Percentiles rank a stretch among this genome's conserved stretches.
These are phyloP conservation scores for Leptatherina wallacei DNA, from an alignment of 2,797 vertebrate species.

Conservation along the genomic window DNA sequence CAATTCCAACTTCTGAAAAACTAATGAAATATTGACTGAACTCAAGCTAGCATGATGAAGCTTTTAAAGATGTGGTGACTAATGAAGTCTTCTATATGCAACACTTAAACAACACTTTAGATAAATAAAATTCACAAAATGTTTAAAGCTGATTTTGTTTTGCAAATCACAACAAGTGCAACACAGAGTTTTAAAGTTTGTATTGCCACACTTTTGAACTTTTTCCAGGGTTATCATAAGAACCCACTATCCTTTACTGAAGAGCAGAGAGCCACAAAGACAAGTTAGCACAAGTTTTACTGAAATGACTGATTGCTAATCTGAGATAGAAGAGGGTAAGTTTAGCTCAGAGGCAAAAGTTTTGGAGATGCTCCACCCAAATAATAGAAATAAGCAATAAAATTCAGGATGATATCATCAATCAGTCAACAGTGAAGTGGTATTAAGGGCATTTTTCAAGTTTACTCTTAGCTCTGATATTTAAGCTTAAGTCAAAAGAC, in stretches of 20 bases:
- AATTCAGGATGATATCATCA: not conserved
- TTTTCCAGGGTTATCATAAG: not conserved
- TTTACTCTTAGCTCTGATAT: not conserved
- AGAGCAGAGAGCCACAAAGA: conserved; percentile 17
- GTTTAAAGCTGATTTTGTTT: not conserved
- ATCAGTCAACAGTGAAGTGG: not conserved
- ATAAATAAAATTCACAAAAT: not conserved
- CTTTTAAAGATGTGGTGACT: too few relatives aligned
- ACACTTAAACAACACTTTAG: too few relatives aligned
- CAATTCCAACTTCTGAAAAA: too few relatives aligned
- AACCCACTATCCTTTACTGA: conserved; percentile 1
- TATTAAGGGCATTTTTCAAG: not conserved
- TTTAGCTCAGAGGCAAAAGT: conserved; percentile 21
- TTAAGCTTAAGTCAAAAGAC: not conserved
- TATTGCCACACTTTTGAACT: too few relatives aligned
- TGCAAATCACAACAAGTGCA: too few relatives aligned
- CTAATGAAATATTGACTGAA: too few relatives aligned
- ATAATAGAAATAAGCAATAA: conserved; percentile 1
- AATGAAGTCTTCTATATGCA: too few relatives aligned
- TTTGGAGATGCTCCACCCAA: conserved; percentile 15
- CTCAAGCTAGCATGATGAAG: too few relatives aligned
- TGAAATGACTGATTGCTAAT: conserved; percentile 18
- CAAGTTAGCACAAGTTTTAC: conserved; percentile 45
- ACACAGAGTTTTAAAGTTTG: too few relatives aligned
- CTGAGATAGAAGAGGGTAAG: conserved; percentile 23